Base-by-base conservation (phyloP, 2,797 vertebrate genomes). In the Sebastolobus alascanus region DNA sequence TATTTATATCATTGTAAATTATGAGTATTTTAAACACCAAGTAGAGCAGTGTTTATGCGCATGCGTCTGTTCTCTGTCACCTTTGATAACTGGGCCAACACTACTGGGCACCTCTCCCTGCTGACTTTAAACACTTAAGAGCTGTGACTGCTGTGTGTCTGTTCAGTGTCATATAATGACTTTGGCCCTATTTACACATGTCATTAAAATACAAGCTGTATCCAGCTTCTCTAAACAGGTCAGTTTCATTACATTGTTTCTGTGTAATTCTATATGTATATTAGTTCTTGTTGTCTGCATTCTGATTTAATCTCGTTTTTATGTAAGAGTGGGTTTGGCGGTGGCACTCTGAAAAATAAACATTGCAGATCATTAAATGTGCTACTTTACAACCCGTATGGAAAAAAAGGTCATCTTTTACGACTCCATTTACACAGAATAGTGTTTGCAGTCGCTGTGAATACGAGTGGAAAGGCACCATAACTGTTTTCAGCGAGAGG, bases 71-170 rank as follows among this genome's bases (percentile, higher is more conserved):
- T 81, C 71, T 61, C 55, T 75, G 68, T 83, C 82, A 85, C 80
- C 80, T 89, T 81, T 85, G 61, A 75, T 85, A 89, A 85, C 58
- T 88, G 63, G 82, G 85, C 63, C 82, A 87, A 35, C 68, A 63
- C 77, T 63, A 10, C 75, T 66, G 82, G 73, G 83, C 75, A 50
- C 31, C 10, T 74, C 55, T 84, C 70, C 84, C 85, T 59, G 70
- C 74, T 85, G 88, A 82, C 35, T 78, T 76, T 37, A 75, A 87
- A 77, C 78, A 77, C 58, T 73, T 66, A 46, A 69, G 79, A 59
- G 43, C 69, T 37, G 56, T 63, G 58, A 72, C 72, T 60, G 40
- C 73, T 77, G 60, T 55, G 31, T 55, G 31, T 66, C 50, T 85
- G 50, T 46, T 83, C 72, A 74, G 63, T 71, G 56, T 68, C 54